Conservation (phyloP, 2,888 invertebrate genomes). For the Eupithecia abbreviata region DNA sequence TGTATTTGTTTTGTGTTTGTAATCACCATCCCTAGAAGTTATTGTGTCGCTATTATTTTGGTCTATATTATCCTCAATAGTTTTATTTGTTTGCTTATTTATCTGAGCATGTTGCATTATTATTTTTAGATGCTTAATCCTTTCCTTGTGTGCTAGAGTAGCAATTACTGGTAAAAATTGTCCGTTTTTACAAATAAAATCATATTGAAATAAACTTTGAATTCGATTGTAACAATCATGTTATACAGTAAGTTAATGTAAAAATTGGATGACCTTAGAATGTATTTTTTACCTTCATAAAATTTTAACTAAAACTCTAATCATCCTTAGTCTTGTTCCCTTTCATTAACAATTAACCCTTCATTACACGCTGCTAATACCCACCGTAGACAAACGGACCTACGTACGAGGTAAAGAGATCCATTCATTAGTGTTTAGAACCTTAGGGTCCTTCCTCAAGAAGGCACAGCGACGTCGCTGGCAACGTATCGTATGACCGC, state of each 20-base stretch:
- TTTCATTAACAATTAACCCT: conserved; percentile 50
- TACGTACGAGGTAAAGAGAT: conserved; percentile 84
- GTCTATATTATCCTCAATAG: background rate
- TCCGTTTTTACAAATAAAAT: background rate
- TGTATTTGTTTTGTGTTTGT: no score
- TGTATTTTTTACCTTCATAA: background rate
- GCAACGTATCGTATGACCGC: background rate
- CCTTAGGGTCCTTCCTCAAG: background rate
- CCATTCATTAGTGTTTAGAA: conserved; percentile 38
- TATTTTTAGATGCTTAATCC: background rate
- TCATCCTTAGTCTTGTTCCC: conserved; percentile 14
- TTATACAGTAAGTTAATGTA: background rate
- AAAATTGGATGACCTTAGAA: background rate
- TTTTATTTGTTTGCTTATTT: background rate
- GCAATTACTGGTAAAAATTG: background rate
- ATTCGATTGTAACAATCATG: background rate
- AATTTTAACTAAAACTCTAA: background rate
- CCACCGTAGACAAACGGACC: conserved; percentile 76
- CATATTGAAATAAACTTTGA: background rate
- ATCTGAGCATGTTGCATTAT: background rate
- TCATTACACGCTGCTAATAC: conserved; percentile 74
- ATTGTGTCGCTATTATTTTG: background rate
- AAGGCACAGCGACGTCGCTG: background rate
- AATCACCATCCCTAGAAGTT: background rate
- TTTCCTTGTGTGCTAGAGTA: background rate